Evolutionary conservation across 2,113 vertebrate genomes (phyloP).

Genomic region (Triplophysa tibetana): DNA sequence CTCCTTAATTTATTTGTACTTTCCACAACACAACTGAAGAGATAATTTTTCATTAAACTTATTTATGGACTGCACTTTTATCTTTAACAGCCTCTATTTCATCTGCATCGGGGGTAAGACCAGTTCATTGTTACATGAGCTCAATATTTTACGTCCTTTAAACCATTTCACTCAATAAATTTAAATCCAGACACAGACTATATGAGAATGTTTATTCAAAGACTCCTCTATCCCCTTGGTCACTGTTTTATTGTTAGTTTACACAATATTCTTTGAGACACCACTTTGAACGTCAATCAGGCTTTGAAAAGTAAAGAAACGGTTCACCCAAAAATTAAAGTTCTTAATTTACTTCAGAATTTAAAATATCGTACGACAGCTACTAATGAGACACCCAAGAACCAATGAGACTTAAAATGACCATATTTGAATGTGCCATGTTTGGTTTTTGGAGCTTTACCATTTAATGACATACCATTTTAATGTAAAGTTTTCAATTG

Average conservation of each 20-base stretch:
- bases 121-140: not conserved
- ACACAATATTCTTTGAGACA: constrained; percentile 30
- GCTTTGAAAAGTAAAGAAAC: constrained; percentile 3
- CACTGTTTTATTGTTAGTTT: constrained; percentile 7
- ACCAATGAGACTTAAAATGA: no score
- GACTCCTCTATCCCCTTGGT: constrained; percentile 41
- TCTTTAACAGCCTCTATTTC: no score
- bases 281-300: constrained; percentile 11
- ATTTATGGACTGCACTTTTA: no score
- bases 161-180: constrained; percentile 4
- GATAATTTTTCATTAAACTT: not conserved
- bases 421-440: no score
- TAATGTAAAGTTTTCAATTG: no score
- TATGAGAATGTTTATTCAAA: constrained; percentile 71
- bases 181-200: constrained; percentile 58
- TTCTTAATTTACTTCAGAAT: no score
- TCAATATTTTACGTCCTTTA: not conserved
- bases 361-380: no score
- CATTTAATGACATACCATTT: no score
- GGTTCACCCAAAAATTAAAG: no score
- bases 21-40: not conserved
- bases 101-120: no score
- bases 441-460: no score
- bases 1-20: not conserved
- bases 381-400: no score